Conservation (phyloP, 2,113 vertebrate genomes). For the Lethenteron reissneri region DNA sequence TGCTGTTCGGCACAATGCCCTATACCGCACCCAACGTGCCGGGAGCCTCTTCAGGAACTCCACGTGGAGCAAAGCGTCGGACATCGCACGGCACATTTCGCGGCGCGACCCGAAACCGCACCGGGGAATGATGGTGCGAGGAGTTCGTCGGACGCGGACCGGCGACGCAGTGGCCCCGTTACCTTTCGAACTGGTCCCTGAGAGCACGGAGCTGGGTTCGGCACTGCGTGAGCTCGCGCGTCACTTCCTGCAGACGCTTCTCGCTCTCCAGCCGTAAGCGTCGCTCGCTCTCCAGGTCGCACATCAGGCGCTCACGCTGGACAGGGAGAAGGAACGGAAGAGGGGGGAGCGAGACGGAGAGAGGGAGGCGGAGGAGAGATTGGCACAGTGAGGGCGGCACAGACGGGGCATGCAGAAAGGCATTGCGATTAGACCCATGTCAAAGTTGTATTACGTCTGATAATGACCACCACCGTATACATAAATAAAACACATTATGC, state of each 20-base stretch:
- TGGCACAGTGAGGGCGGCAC: background rate
- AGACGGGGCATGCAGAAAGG: background rate
- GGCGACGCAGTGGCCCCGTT: conserved; percentile 7
- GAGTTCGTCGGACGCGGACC: too few species aligned
- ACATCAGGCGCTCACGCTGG: conserved; percentile 73
- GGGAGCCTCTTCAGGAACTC: too few species aligned
- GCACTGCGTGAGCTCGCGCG: conserved; percentile 42
- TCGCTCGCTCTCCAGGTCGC: conserved; percentile 66
- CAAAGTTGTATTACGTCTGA: too few species aligned
- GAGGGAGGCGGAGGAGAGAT: background rate
- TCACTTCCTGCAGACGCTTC: conserved; percentile 47
- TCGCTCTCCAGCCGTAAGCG: conserved; percentile 58
- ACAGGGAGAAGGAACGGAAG: conserved; percentile 9
- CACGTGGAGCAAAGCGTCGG: too few species aligned
- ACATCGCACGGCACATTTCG: too few species aligned
- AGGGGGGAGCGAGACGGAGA: background rate
- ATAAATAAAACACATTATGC: too few species aligned
- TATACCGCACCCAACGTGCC: too few species aligned
- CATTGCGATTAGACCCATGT: too few species aligned
- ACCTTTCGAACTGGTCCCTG: conserved; percentile 69
- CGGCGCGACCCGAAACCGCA: too few species aligned
- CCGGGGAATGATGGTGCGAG: too few species aligned
- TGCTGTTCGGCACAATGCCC: too few species aligned
- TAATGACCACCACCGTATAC: too few species aligned
- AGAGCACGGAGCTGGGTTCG: conserved; percentile 50